Conservation (phyloP, 2,113 vertebrate species). For the human (Homo sapiens) region GRCh38 chr11:36437001-36437500, state of each 20-base stretch:
- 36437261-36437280: not conserved
- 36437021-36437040: not conserved
- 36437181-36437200: not conserved
- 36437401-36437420: constrained; percentile 92
- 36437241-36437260: not conserved
- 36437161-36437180: not conserved
- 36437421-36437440: constrained; percentile 94
- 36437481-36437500: constrained; percentile 1
- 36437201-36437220: not conserved
- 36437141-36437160: not conserved
- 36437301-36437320: not conserved
- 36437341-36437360: constrained; percentile 57
- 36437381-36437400: constrained; percentile 90
- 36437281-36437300: not conserved
- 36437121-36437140: too few species aligned
- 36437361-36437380: constrained; percentile 18
- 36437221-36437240: not conserved
- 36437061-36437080: not conserved
- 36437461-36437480: constrained; percentile 97
- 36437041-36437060: fast-evolving
- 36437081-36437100: not conserved
- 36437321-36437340: constrained; percentile 25
- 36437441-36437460: constrained; percentile 97
- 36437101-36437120: not conserved
- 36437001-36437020: too few species aligned